These are phyloP conservation scores for Poecilia picta DNA, from an alignment of 2,797 vertebrate species.

Conservation along the genomic window DNA sequence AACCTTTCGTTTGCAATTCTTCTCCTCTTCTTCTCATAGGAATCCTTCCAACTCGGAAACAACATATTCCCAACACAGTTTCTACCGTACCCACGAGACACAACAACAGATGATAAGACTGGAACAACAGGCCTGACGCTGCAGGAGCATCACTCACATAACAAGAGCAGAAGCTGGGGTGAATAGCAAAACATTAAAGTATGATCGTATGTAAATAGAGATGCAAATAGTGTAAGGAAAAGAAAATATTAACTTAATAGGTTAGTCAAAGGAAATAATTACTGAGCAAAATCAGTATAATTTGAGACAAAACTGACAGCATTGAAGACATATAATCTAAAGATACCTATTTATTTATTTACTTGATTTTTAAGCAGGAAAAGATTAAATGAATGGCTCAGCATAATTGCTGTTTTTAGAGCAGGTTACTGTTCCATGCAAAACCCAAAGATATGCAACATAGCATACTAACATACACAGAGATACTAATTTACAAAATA, in stretches of 20 bases:
- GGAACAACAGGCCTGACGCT: slow-evolving; percentile 43
- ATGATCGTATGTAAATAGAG: not conserved
- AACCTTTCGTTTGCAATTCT: slow-evolving; percentile 49
- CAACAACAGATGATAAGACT: slow-evolving; percentile 57
- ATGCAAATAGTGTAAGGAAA: not conserved
- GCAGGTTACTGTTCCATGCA: no score
- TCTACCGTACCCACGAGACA: slow-evolving; percentile 58
- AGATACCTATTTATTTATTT: no score
- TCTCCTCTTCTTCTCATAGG: slow-evolving; percentile 55
- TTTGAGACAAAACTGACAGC: not conserved
- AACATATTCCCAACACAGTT: slow-evolving; percentile 40
- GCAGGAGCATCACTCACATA: slow-evolving; percentile 38
- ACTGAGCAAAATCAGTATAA: not conserved
- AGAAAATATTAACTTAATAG: slow-evolving; percentile 4
- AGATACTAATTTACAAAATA: no score
- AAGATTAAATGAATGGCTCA: no score
- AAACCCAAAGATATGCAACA: no score
- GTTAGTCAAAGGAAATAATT: not conserved
- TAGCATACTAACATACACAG: no score
- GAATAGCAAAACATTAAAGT: slow-evolving; percentile 22
- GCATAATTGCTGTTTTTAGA: no score
- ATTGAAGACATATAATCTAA: no score
- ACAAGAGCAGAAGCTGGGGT: slow-evolving; percentile 27
- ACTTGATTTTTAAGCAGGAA: no score
- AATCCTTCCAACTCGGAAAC: slow-evolving; percentile 49